phyloP scores from a whole-genome alignment of 2,113 vertebrate species.

The Stegastes partitus region DNA sequence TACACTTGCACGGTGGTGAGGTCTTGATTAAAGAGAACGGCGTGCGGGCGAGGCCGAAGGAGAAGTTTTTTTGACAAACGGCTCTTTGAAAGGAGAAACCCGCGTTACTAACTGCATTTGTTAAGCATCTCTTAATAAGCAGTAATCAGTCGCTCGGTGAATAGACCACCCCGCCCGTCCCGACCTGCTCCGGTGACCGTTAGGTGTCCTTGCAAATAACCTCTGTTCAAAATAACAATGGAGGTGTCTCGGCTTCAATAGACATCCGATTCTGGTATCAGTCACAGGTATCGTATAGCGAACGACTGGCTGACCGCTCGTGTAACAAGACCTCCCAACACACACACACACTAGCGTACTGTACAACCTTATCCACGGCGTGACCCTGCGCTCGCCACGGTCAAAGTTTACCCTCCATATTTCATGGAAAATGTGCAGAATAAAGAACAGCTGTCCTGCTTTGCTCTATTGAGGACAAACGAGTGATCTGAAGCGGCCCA shows the following conservation, averaged over 20 bases:
- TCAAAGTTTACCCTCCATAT: background rate
- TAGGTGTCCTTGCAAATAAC: conserved; percentile 36
- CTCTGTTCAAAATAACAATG: conserved; percentile 44
- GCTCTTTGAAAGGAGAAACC: background rate
- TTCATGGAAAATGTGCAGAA: background rate
- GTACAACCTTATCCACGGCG: conserved; percentile 8
- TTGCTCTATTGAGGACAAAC: no score
- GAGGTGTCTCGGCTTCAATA: conserved; percentile 22
- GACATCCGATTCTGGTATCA: conserved; percentile 53
- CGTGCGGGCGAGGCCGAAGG: background rate
- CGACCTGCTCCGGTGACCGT: conserved; percentile 6
- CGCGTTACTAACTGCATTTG: background rate
- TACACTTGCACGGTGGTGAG: background rate
- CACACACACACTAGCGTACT: conserved; percentile 6
- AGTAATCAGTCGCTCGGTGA: background rate
- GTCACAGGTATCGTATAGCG: conserved; percentile 50
- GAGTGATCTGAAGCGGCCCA: no score
- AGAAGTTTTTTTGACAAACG: background rate
- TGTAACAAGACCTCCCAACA: conserved; percentile 46
- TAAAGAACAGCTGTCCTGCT: background rate
- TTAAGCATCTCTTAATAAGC: conserved; percentile 7
- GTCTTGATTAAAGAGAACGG: conserved; percentile 8
- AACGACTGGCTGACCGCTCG: conserved; percentile 24
- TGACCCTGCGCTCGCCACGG: background rate
- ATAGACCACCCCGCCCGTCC: no score